Base-by-base conservation (phyloP, 2,888 invertebrate species). In the Galerucella pusilla region DNA sequence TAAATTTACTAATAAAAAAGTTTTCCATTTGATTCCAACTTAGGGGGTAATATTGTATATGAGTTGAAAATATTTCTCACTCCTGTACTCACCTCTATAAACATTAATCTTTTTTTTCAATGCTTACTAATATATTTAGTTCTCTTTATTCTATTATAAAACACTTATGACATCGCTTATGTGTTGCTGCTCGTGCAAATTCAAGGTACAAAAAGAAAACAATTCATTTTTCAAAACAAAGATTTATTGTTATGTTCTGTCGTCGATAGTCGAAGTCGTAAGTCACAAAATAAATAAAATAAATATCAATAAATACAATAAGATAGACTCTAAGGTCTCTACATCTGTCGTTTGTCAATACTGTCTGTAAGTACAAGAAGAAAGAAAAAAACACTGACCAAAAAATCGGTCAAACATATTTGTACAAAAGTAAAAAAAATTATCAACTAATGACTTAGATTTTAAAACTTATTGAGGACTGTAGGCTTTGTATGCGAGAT, bases 401-500 rank as follows among this genome's bases (percentile, higher is more conserved):
- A 78, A 83, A 83, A 83, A 82, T 80, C 76, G 83, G 80, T 82
- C 83, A 73, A 73, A 79, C 64, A 78, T 74, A 79, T 82, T 82
- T 83, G 82, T 83, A 83, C 82, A 81, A 78, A 81, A 78, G 68
- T 63, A 69, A 75, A 74, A 68, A 78, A 70, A 71, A 65, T 25
- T 71, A 78, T 75, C 68, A 75, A n/a, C 76, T 68, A 75, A 67
- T 61, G 68, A 77, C 68, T 73, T 49, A 77, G 76, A 74, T 45
- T 54, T 63, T 12, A 57, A 68, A 42, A 42, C 71, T 80, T 87
- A 88, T 82, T 89, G 86, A 45, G 88, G 88, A 72, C 84, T 86
- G 84, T 93, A 92, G 0, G 91, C 92, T 52, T 91, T 91, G 87
- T 95, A 96, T 1, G 95, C 94, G 75, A 94, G 84, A 76, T 93